phyloP scores from a whole-genome alignment of 1,140 invertebrate genomes.

The Bombus sylvicola region DNA sequence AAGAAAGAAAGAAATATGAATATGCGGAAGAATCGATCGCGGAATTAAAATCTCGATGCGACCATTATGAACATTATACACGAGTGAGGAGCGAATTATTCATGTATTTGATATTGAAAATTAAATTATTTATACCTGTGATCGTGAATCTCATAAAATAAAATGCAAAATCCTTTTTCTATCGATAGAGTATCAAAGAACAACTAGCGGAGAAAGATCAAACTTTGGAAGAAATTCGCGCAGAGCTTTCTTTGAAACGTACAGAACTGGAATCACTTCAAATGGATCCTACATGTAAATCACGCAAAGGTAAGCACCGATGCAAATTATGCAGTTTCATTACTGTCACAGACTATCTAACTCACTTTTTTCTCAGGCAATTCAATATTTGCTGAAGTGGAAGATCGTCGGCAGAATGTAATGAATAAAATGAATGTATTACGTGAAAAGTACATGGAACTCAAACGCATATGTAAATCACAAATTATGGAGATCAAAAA shows the following conservation, averaged over 20 bases:
- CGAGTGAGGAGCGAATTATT: constrained; percentile 33
- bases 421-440: constrained; percentile 76
- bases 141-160: too few relatives aligned
- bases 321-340: neutral
- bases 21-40: constrained; percentile 39
- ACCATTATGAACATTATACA: constrained; percentile 49
- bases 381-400: constrained; percentile 83
- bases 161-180: neutral
- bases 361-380: constrained; percentile 74
- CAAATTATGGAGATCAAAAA: constrained; percentile 79
- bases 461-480: constrained; percentile 76
- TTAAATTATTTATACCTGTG: neutral
- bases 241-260: constrained; percentile 67
- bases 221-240: constrained; percentile 62
- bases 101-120: constrained; percentile 2
- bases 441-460: constrained; percentile 77
- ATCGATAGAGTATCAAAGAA: constrained; percentile 54
- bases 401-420: constrained; percentile 81
- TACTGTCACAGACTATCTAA: neutral
- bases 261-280: constrained; percentile 68
- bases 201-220: constrained; percentile 59
- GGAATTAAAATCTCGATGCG: constrained; percentile 39
- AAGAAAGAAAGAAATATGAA: constrained; percentile 35
- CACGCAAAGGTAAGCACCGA: constrained; percentile 67
- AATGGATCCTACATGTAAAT: constrained; percentile 57